Base-by-base conservation (phyloP, 1,140 invertebrate species). In the Sipha flava region DNA sequence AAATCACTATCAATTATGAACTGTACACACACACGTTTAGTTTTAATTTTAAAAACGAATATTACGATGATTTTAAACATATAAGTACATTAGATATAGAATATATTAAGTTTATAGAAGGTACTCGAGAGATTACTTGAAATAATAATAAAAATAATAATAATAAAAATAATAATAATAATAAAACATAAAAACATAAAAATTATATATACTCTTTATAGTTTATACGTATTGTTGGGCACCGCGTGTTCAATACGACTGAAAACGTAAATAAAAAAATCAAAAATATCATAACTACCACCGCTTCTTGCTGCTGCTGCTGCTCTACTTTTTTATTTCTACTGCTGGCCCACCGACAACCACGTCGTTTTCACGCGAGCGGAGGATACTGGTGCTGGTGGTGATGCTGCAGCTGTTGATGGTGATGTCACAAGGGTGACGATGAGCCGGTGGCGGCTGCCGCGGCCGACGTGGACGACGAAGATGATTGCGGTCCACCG, bases 1-100 rank as follows among this genome's bases (percentile, higher is more conserved):
- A n/a, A n/a, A n/a, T n/a, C n/a, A n/a, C n/a, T 16, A 18, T 47
- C 12, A 29, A 43, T 43, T 23, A 45, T 68, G 26, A 29, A 47
- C 23, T 45, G 23, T 47, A 70, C 40, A 47, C 1, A 47, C 66
- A 70, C 66, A 70, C 66, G 18, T 62, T n/a, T 62, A 45, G 47
- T 70, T 47, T 29, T 70, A 70, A 70, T 29, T 70, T 14, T 70
- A 70, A 70, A 62, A 66, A 66, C 64, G 37, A 66, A 66, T n/a
- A n/a, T 26, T 23, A 66, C 26, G 37, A 66, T 21, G 40, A 3
- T 66, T 29, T 70, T 43, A 47, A 70, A 70, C 66, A 47, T 43
- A 45, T 18, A 18, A 68, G 18, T 45, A 45, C 31, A 68, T 6
- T 68, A 68, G 26, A 68, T 40, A 70, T 70, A 45, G 5, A 47